phyloP scores from a whole-genome alignment of 2,797 vertebrate species.

The Pangasius mekongensis region DNA sequence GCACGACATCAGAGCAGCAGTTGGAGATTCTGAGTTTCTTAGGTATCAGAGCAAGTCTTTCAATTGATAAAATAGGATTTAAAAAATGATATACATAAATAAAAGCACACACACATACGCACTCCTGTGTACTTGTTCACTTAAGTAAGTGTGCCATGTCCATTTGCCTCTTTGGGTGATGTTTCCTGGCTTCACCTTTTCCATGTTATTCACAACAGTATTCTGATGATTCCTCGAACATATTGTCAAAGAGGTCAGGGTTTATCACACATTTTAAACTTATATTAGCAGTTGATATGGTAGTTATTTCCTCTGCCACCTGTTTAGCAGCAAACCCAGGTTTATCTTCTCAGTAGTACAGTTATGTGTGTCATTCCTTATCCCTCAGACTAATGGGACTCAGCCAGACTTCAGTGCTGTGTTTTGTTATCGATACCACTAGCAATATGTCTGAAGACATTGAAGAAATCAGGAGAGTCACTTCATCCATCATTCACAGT shows the following conservation, averaged over 20 bases:
- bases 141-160: neutral
- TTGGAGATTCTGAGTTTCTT: slow-evolving; percentile 51
- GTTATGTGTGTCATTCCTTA: neutral
- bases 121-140: neutral
- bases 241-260: neutral
- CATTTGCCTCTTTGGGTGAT: neutral
- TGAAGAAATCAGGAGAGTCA: slow-evolving; percentile 22
- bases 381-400: slow-evolving; percentile 51
- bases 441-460: slow-evolving; percentile 53
- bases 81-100: neutral
- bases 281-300: neutral
- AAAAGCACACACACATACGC: neutral
- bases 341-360: too few species aligned
- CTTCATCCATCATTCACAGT: slow-evolving; percentile 46
- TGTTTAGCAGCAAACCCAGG: neutral
- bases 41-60: slow-evolving; percentile 27
- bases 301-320: neutral
- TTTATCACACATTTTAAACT: neutral
- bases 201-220: too few species aligned
- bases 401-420: slow-evolving; percentile 35
- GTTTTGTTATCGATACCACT: slow-evolving; percentile 58
- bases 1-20: slow-evolving; percentile 42
- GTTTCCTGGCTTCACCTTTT: too few species aligned
- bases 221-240: neutral
- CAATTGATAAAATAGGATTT: neutral